Evolutionary conservation across 2,113 vertebrate species (phyloP).

Genomic region (Hirundichthys speculiger): DNA sequence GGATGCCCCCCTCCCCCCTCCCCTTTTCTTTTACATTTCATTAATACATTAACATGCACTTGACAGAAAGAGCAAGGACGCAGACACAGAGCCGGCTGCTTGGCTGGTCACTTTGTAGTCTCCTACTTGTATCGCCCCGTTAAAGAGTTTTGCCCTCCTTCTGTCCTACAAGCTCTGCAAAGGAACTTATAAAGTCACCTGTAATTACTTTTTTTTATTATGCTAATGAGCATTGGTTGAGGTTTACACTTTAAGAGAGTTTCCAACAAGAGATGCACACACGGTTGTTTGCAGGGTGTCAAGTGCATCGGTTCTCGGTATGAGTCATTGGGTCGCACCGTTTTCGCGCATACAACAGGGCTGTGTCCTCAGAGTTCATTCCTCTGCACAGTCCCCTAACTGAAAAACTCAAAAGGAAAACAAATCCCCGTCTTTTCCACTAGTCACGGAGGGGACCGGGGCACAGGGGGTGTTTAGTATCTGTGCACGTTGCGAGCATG

Average conservation of each 20-base stretch:
- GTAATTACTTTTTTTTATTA: slow-evolving; percentile 59
- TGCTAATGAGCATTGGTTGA: slow-evolving; percentile 46
- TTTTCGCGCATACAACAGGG: slow-evolving; percentile 22
- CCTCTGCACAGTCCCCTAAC: slow-evolving; percentile 29
- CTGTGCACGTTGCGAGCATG: slow-evolving; percentile 27
- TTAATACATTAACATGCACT: slow-evolving; percentile 89
- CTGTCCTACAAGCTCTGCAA: slow-evolving; percentile 24
- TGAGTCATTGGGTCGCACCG: neutral
- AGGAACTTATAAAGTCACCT: slow-evolving; percentile 68
- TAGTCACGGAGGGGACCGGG: slow-evolving; percentile 18
- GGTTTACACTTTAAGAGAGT: neutral
- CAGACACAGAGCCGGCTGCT: slow-evolving; percentile 58
- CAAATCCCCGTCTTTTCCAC: slow-evolving; percentile 44
- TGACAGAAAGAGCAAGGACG: slow-evolving; percentile 81
- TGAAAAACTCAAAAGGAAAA: slow-evolving; percentile 43
- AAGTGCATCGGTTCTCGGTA: neutral
- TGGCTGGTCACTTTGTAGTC: slow-evolving; percentile 79
- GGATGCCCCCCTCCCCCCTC: slow-evolving; percentile 71
- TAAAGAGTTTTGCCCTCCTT: slow-evolving; percentile 30
- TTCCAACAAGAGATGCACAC: slow-evolving; percentile 20
- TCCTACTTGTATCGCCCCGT: slow-evolving; percentile 30
- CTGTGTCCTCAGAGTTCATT: slow-evolving; percentile 34
- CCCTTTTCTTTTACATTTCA: slow-evolving; percentile 83
- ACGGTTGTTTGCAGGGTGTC: neutral
- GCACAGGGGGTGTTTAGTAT: slow-evolving; percentile 37